A percentile compares a stretch with the other conserved stretches of the same genome.
These are phyloP conservation scores for Drosophila repleta DNA, from an alignment of 1,140 invertebrate genomes.

Conservation along the genomic window DNA sequence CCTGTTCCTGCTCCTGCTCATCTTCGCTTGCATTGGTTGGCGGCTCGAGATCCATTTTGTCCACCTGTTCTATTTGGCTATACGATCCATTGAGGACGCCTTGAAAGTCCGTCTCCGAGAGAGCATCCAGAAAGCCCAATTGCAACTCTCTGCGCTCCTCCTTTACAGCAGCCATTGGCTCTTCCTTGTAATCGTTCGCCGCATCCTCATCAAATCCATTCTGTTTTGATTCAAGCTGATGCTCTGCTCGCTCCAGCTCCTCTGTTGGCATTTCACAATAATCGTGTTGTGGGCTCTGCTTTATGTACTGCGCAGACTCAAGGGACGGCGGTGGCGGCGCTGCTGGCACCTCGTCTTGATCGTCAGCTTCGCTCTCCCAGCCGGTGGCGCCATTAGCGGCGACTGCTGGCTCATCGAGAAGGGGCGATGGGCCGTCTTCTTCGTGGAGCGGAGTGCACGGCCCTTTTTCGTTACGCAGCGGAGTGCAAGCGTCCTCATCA, in stretches of 20 bases:
- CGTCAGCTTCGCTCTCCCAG: slow-evolving; percentile 51
- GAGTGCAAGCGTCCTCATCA: slow-evolving; percentile 39
- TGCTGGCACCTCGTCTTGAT: not conserved
- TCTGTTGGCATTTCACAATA: not conserved
- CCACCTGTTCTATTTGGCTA: not conserved
- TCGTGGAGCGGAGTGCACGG: slow-evolving; percentile 44
- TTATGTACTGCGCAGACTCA: not conserved
- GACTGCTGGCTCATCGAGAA: not conserved
- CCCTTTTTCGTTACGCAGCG: too few species aligned
- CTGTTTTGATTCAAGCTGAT: not conserved
- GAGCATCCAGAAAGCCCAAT: slow-evolving; percentile 20
- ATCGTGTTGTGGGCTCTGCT: slow-evolving; percentile 6
- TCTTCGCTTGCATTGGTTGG: not conserved
- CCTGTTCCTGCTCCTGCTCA: not conserved
- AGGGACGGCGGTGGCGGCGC: not conserved
- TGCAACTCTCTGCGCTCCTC: slow-evolving; percentile 2
- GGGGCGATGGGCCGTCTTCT: not conserved
- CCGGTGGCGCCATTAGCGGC: not conserved
- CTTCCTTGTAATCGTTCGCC: slow-evolving; percentile 1
- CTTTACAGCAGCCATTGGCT: not conserved
- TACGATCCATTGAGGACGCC: not conserved
- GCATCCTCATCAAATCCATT: not conserved
- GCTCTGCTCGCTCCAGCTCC: not conserved
- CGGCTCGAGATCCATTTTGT: slow-evolving; percentile 16
- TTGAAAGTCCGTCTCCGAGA: slow-evolving; percentile 5